These are phyloP conservation scores for Lobophora halterata DNA, from an alignment of 2,888 invertebrate species.

Conservation along the genomic window DNA sequence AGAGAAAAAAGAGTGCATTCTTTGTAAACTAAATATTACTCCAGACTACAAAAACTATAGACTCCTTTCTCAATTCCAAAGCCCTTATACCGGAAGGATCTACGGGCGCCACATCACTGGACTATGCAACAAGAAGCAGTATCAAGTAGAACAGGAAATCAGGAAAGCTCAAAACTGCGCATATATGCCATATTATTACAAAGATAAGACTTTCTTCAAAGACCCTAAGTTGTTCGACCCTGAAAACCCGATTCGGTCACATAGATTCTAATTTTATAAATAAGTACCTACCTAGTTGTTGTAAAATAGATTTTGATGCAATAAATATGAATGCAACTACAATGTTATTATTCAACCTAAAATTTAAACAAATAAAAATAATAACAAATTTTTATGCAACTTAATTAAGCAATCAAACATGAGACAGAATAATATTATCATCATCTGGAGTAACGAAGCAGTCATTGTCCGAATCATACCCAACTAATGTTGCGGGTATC, in stretches of 20 bases:
- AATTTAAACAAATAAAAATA: conserved; percentile 1
- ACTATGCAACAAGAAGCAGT: conserved; percentile 91
- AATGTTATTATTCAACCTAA: conserved; percentile 1
- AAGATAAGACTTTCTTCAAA: conserved; percentile 88
- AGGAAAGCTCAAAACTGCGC: conserved; percentile 87
- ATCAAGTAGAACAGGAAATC: conserved; percentile 86
- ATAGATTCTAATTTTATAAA: conserved; percentile 78
- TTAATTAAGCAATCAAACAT: conserved; percentile 36
- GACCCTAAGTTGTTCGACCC: conserved; percentile 96
- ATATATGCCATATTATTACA: conserved; percentile 91
- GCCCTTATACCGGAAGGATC: conserved; percentile 94
- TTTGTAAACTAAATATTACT: conserved; percentile 90
- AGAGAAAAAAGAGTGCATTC: conserved; percentile 86
- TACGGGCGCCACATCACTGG: conserved; percentile 97
- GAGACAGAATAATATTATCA: conserved; percentile 52
- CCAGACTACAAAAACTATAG: conserved; percentile 95
- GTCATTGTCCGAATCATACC: conserved; percentile 75
- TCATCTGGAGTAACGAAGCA: conserved; percentile 67
- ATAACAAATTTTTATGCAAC: conserved; percentile 19
- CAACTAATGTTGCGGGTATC: conserved; percentile 69
- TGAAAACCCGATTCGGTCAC: conserved; percentile 89
- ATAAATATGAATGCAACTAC: conserved; percentile 8
- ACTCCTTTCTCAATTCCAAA: conserved; percentile 96
- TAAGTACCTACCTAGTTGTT: conserved; percentile 12
- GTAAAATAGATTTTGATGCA: conserved; percentile 15